Base-by-base conservation (phyloP, 2,113 vertebrate species). In the Willisornis vidua region DNA sequence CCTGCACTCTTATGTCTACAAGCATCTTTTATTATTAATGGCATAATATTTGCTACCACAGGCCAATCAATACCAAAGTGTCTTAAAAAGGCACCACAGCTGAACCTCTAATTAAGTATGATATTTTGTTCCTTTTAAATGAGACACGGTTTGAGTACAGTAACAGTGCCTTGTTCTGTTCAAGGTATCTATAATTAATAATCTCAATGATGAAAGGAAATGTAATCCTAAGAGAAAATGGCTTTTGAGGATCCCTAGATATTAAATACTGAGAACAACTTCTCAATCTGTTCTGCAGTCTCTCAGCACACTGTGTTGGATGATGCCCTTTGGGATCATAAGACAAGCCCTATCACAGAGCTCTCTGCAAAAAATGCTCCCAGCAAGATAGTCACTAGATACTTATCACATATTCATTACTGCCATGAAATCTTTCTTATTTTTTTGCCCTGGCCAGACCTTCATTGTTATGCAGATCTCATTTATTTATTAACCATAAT, bases 111-210 rank as follows among this genome's bases (percentile, higher is more conserved):
- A 94, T 93, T 89, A 92, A 83, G 35, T 39, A 61, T 78, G 68
- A 46, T 73, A 94, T 85, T 96, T 95, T 91, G 43, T 91, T 93
- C 81, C 74, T 95, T 87, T 92, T 79, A 94, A 86, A 90, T 66
- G 63, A 86, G 72, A 24, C 22, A 12, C 48, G 52, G 25, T 74
- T 62, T 61, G 84, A 80, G 12, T 75, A 76, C n/a, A 66, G 80
- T 65, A 89, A 28, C 41, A 79, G 39, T 73, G 82, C 49, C 77
- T 94, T 94, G 74, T 51, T 96, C 84, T 83, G 24, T 92, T 87
- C 70, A 87, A 89, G 81, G 51, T 83, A 87, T 89, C 62, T 79
- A 94, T 97, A 94, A 97, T 91, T 96, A 87, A 91, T 94, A 89
- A 94, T 48, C 31, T 17, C 0, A 83, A 46, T 3, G 58, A 96